Evolutionary conservation across 2,113 vertebrate genomes (phyloP).

Genomic region (Pollachius pollachius): DNA sequence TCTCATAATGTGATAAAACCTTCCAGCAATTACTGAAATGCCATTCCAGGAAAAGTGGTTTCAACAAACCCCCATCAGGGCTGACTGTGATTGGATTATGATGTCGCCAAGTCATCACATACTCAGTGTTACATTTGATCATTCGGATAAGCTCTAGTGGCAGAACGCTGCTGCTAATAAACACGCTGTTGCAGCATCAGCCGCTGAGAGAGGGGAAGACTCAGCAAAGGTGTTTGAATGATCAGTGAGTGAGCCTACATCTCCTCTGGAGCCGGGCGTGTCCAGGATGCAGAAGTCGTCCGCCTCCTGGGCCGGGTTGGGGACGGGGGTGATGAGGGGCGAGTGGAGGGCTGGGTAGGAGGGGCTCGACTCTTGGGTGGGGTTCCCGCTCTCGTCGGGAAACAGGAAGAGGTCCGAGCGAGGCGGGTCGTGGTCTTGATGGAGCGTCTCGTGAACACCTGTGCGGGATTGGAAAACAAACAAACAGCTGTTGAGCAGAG

Average conservation of each 20-base stretch:
- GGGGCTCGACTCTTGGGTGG: slow-evolving; percentile 82
- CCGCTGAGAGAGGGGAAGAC: not conserved
- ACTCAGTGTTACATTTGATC: too few relatives aligned
- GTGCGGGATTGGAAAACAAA: not conserved
- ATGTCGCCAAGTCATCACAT: too few relatives aligned
- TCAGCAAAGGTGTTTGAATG: not conserved
- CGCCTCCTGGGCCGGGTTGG: slow-evolving; percentile 76
- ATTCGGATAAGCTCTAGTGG: too few relatives aligned
- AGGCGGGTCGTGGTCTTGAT: slow-evolving; percentile 77
- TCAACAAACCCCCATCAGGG: too few relatives aligned
- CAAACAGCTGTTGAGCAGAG: not conserved
- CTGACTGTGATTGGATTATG: too few relatives aligned
- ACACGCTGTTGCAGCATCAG: too few relatives aligned
- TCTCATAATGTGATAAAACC: too few relatives aligned
- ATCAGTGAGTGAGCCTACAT: slow-evolving; percentile 65
- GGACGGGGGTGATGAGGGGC: slow-evolving; percentile 78
- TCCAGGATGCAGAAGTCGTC: slow-evolving; percentile 98
- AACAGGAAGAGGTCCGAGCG: slow-evolving; percentile 96
- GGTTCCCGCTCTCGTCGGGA: slow-evolving; percentile 92
- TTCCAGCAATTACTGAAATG: too few relatives aligned
- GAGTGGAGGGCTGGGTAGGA: slow-evolving; percentile 78
- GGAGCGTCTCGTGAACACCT: slow-evolving; percentile 80
- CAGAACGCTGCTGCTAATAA: too few relatives aligned
- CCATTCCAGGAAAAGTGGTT: too few relatives aligned
- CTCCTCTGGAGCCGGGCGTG: slow-evolving; percentile 81